These are phyloP conservation scores for Scaptomyza hsui DNA, from an alignment of 1,140 invertebrate species.

Conservation along the genomic window DNA sequence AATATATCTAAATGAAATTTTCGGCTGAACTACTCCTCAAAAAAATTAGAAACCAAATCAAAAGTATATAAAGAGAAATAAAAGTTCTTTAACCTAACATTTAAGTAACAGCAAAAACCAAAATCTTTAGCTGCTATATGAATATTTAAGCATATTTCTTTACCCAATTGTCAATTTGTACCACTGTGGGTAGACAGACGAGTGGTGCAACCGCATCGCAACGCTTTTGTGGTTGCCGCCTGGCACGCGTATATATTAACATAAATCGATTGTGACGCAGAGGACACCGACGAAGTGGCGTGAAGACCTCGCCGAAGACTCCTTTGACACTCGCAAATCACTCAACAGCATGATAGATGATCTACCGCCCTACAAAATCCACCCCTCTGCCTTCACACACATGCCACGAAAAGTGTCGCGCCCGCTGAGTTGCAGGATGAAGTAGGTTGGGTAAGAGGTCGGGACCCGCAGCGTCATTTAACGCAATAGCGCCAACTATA, in stretches of 20 bases:
- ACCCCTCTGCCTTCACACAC: background rate
- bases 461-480: constrained; percentile 66
- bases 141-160: no score
- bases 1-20: no score
- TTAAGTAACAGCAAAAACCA: no score
- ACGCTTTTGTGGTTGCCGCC: constrained; percentile 37
- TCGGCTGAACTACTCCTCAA: no score
- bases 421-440: background rate
- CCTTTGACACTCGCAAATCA: constrained; percentile 79
- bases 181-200: constrained; percentile 33
- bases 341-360: constrained; percentile 75
- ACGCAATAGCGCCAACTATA: constrained; percentile 79
- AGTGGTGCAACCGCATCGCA: constrained; percentile 49
- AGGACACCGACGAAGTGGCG: constrained; percentile 27
- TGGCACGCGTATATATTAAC: constrained; percentile 63
- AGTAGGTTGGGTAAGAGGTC: constrained; percentile 9
- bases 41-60: no score
- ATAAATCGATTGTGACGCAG: constrained; percentile 68
- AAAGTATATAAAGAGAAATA: no score
- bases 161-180: background rate
- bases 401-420: background rate
- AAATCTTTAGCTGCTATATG: no score
- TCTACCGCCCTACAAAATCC: no score
- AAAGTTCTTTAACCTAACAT: no score
- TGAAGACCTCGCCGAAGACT: constrained; percentile 23